phyloP scores from a whole-genome alignment of 2,113 vertebrate genomes.

The Leiothrix lutea region DNA sequence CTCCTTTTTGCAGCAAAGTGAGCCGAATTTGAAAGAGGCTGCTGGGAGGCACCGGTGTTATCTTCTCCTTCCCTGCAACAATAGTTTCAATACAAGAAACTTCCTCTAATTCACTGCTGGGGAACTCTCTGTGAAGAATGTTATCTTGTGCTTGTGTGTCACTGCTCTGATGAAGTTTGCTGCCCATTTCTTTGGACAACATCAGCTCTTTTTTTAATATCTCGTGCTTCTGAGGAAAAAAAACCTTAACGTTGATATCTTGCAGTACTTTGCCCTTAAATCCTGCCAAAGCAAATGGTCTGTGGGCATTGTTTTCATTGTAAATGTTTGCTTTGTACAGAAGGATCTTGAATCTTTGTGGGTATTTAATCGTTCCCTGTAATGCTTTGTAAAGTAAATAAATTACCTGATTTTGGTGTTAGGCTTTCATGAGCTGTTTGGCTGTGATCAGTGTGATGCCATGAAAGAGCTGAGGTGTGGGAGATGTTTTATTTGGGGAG shows the following conservation, averaged over 20 bases:
- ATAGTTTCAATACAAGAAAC: not conserved
- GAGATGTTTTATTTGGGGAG: not conserved
- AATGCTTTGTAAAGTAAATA: not conserved
- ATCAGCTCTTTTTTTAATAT: not conserved
- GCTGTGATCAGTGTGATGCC: not conserved
- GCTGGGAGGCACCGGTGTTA: not conserved
- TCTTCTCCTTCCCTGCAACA: not conserved
- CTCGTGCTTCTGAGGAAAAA: not conserved
- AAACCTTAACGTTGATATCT: not conserved
- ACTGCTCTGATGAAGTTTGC: not conserved
- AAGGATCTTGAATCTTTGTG: not conserved
- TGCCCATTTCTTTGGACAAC: not conserved
- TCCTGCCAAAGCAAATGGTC: not conserved
- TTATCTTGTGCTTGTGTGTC: not conserved
- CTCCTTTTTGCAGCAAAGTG: not conserved
- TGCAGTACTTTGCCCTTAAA: not conserved
- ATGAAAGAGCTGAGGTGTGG: not conserved
- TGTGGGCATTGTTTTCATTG: not conserved
- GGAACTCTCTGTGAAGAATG: not conserved
- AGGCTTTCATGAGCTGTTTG: not conserved
- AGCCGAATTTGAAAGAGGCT: not conserved
- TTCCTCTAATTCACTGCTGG: not conserved
- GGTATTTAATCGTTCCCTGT: not conserved
- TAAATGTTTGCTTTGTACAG: not conserved
- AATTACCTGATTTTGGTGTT: not conserved